Base-by-base conservation (phyloP, 2,797 vertebrate species). In the Sebastes oblongus region DNA sequence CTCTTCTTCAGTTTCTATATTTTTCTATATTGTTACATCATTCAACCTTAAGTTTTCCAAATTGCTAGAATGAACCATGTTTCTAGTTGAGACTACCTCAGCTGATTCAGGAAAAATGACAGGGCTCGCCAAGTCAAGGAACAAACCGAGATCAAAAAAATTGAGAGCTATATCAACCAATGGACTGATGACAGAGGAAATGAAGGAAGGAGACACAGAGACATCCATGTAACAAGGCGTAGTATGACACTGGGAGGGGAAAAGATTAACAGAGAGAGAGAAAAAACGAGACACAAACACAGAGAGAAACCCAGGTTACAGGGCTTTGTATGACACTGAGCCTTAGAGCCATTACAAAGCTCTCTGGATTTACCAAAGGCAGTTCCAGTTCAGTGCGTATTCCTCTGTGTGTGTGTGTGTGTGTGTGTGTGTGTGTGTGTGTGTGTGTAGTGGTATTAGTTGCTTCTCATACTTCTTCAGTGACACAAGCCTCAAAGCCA, bases 341-440 rank as follows among this genome's bases (percentile, higher is more conserved):
- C 90, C 89, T 87, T 84, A 78, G 86, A 92, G 91, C 88, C 81
- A 80, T 82, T 84, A 90, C 87, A 91, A 91, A 92, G 88, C 91
- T 88, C 86, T 84, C 76, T 81, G 91, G 89, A 91, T 91, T 91
- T 90, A 87, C 81, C 50, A 77, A 89, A 86, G 80, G 77, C 86
- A 89, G 72, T 87, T 85, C 46, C 61, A 82, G 64, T 82, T 84
- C 60, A 82, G 75, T 84, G 77, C 20, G 64, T 78, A 16, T 72
- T 27, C 72, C 6, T 72, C 34, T 75, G 55, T 39, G 46, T 78
- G 61, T 72, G 50, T 70, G 75, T 76, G 74, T 3, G 39, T 75
- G 55, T 39, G 46, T 78, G 61, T 72, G 50, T 70, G n/a, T n/a
- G n/a, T n/a, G 75, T 76, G 74, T 56, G 58, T 80, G 52, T 73